Evolutionary conservation across 2,113 vertebrate species (phyloP), one percentile per base, ranked within the genome.

Genomic region (Petrocephalus zakoni): DNA sequence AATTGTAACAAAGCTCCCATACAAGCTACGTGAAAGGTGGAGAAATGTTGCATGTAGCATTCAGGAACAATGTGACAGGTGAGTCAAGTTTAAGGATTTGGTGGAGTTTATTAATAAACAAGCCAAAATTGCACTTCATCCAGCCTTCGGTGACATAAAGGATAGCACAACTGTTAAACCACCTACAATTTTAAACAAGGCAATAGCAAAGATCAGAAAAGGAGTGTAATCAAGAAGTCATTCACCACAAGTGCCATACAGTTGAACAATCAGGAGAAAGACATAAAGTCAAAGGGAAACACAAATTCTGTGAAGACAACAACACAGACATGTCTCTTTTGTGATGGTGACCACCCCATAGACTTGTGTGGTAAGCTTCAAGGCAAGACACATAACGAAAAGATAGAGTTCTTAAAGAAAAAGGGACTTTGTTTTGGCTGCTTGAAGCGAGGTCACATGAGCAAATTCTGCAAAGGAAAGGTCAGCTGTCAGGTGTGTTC

Each of bases 1-100:
- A 13, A 78, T 88, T 2, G 72, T 91, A 56, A 22, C 84, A 34
- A 89, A 91, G 34, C 53, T 90, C 51, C 88, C 86, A 11, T 91
- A 88, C 10, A 46, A 89, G 87, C 51, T 11, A 11, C 51, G 51
- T 11, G 9, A 11, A 52, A 52, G 10, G 10, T 52, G 51, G 51
- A 52, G 51, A 52, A 9, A 10, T 11, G 51, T 61, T 25, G 58
- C 1, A 25, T 61, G 22, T 37, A 88, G 85, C 34, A 4, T 90
- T 51, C 85, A 61, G 15, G 88, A 89, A 37, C 3, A 0, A 72
- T 37, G 29, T 29, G 68, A 72, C 29, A 72, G 29, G 13, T 34
- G 29, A 37, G 68, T 34, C 29, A 72, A 6, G 68, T 72, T 72
- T 17, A 72, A 17, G 29, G 29, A 34, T 37, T 34, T 72, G n/a